Conservation (phyloP, 2,113 vertebrate genomes). For the Zosterops hypoxanthus region DNA sequence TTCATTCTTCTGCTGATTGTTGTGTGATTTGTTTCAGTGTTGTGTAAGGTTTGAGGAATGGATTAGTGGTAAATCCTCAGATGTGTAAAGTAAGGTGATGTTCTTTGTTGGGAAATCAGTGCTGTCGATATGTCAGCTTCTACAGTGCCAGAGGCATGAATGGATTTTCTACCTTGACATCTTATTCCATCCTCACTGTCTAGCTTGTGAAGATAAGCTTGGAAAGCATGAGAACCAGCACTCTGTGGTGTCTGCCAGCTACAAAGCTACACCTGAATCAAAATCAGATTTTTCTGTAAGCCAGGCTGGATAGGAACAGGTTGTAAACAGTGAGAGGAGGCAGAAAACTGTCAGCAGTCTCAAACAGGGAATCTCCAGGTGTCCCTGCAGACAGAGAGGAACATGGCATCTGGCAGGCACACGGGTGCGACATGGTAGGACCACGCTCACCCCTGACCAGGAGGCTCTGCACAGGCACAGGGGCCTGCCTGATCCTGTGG, state of each 20-base stretch:
- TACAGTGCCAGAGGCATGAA: background rate
- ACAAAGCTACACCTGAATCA: background rate
- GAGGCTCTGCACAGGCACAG: no score
- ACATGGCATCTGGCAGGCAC: no score
- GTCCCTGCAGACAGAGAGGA: conserved; percentile 17
- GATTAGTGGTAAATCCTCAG: background rate
- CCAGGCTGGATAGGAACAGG: background rate
- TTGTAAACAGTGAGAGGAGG: conserved; percentile 6
- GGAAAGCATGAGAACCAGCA: background rate
- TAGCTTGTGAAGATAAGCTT: background rate
- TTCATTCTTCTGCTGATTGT: background rate
- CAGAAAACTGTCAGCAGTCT: conserved; percentile 65
- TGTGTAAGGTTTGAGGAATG: background rate
- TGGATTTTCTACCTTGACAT: background rate
- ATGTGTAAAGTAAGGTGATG: background rate
- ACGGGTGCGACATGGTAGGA: no score
- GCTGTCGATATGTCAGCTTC: background rate
- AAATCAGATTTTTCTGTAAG: background rate
- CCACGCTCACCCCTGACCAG: no score
- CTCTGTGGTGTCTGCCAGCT: background rate
- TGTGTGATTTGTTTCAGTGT: background rate
- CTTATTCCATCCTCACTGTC: background rate
- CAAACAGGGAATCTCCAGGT: conserved; percentile 56
- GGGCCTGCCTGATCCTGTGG: no score
- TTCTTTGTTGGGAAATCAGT: background rate